phyloP scores from a whole-genome alignment of 2,888 invertebrate genomes.

The Lottia gigantea region DNA sequence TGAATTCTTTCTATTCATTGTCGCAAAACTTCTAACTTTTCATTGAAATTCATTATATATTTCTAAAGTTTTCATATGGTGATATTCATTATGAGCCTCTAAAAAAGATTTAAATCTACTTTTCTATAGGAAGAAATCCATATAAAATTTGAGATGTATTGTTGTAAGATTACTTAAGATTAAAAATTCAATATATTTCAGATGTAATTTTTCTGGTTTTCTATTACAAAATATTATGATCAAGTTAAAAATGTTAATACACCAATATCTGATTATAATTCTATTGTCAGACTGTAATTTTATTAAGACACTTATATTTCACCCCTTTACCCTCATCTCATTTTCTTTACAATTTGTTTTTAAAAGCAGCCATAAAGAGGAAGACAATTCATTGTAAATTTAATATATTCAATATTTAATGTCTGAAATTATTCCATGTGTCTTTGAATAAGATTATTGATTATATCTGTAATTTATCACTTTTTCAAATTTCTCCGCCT shows the following conservation, averaged over 20 bases:
- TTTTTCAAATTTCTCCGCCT: slow-evolving; percentile 7
- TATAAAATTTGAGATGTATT: neutral
- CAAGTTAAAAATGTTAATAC: too few relatives aligned
- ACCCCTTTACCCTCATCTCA: too few relatives aligned
- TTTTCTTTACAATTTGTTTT: too few relatives aligned
- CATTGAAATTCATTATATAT: slow-evolving; percentile 9
- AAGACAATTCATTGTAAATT: neutral
- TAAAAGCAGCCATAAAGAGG: too few relatives aligned
- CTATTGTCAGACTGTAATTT: too few relatives aligned
- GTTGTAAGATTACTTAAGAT: neutral
- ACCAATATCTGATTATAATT: too few relatives aligned
- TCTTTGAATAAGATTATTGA: slow-evolving; percentile 8
- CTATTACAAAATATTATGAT: too few relatives aligned
- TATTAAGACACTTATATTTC: too few relatives aligned
- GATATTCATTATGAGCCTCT: slow-evolving; percentile 7
- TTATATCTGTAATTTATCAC: slow-evolving; percentile 10
- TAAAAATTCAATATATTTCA: neutral
- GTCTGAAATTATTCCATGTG: slow-evolving; percentile 9
- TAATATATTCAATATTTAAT: slow-evolving; percentile 1
- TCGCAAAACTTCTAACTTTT: slow-evolving; percentile 3
- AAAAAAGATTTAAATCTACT: neutral
- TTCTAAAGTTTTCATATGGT: slow-evolving; percentile 10
- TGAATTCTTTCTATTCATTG: slow-evolving; percentile 7
- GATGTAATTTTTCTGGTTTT: too few relatives aligned
- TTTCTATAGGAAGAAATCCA: neutral